Conservation (phyloP, 1,140 invertebrate species). For the Leptinotarsa lineolata region DNA sequence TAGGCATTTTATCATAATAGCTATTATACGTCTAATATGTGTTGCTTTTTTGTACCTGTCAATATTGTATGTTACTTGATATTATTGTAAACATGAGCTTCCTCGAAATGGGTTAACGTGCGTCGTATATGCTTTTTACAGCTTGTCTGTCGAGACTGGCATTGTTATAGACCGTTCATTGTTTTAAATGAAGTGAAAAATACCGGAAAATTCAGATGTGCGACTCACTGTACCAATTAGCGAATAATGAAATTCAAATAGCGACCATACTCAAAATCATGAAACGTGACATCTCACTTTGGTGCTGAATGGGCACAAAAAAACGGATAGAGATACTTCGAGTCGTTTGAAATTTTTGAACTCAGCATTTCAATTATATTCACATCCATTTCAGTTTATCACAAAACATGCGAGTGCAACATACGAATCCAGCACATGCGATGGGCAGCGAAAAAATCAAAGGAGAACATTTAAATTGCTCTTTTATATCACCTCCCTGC, state of each 20-base stretch:
- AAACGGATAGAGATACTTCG: background rate
- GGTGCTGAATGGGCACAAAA: background rate
- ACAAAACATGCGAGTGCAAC: too few relatives aligned
- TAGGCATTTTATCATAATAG: background rate
- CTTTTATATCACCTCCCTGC: too few relatives aligned
- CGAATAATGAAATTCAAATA: background rate
- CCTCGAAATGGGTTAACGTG: background rate
- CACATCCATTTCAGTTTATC: too few relatives aligned
- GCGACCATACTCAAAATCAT: background rate
- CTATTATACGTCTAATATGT: background rate
- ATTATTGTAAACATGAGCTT: background rate
- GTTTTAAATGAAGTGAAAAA: background rate
- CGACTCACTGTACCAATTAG: background rate
- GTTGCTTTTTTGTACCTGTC: conserved; percentile 3
- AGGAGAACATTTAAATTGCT: too few relatives aligned
- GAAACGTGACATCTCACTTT: background rate
- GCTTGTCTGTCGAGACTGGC: background rate
- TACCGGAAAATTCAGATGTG: conserved; percentile 1
- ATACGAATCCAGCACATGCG: too few relatives aligned
- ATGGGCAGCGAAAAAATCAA: too few relatives aligned
- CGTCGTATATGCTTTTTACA: background rate
- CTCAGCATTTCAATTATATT: too few relatives aligned
- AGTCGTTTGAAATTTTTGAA: too few relatives aligned
- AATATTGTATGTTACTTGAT: conserved; percentile 6
- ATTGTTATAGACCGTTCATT: background rate